These are phyloP conservation scores for Delichon dasypus DNA, from an alignment of 2,797 vertebrate genomes.

Conservation along the genomic window DNA sequence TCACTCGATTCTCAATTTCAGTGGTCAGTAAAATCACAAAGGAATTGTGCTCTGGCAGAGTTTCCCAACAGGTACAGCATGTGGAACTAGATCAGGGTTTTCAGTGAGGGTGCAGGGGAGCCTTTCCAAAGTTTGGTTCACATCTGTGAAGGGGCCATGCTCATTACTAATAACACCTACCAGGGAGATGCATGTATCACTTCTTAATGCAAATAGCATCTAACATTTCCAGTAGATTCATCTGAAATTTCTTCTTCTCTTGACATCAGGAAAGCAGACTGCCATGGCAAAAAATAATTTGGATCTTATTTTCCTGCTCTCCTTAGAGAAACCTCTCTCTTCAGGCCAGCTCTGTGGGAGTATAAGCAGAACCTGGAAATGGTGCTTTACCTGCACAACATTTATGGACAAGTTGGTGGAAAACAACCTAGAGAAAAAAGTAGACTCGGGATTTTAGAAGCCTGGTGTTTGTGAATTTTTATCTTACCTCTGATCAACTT, in stretches of 20 bases:
- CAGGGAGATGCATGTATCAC: not conserved
- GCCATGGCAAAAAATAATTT: not conserved
- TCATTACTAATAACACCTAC: not conserved
- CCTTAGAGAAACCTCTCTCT: not conserved
- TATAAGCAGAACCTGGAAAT: not conserved
- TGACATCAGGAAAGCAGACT: not conserved
- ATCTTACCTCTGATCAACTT: not conserved
- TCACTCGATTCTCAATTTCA: not conserved
- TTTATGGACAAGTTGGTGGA: not conserved
- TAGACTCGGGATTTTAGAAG: not conserved
- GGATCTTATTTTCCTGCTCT: not conserved
- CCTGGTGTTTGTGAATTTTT: not conserved
- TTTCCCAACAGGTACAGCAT: not conserved
- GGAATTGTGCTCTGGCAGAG: not conserved
- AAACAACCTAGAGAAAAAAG: not conserved
- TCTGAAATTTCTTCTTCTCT: not conserved
- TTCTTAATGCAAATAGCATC: not conserved
- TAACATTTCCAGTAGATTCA: not conserved
- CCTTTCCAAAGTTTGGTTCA: not conserved
- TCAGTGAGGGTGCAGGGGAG: not conserved
- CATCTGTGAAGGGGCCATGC: not conserved
- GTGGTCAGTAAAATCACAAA: not conserved
- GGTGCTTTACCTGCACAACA: not conserved
- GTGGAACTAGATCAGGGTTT: not conserved
- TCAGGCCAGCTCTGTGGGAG: not conserved